These are phyloP conservation scores for Rousettus madagascariensis DNA, from an alignment of 2,797 vertebrate species.

Conservation along the genomic window DNA sequence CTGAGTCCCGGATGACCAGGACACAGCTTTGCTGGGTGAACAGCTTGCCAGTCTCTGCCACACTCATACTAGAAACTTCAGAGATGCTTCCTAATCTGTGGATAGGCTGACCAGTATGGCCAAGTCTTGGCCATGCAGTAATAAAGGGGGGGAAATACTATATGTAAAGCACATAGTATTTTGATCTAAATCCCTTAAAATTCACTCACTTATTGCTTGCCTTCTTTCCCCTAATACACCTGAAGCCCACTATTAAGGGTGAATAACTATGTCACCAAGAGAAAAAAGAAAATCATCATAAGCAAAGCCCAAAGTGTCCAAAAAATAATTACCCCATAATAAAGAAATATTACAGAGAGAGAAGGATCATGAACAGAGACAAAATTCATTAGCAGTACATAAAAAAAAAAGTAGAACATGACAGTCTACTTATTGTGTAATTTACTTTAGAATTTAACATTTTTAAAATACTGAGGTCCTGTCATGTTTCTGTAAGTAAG, in stretches of 20 bases:
- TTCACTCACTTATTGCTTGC: neutral
- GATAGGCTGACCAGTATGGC: neutral
- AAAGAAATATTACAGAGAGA: neutral
- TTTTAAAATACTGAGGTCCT: neutral
- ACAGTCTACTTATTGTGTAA: neutral
- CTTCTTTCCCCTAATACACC: neutral
- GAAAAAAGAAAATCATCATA: neutral
- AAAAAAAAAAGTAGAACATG: neutral
- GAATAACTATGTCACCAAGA: constrained; percentile 1
- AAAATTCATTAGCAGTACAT: neutral
- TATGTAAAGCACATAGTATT: neutral
- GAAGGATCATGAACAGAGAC: neutral
- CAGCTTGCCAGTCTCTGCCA: neutral
- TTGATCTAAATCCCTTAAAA: constrained; percentile 18
- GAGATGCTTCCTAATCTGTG: neutral
- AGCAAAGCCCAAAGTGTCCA: neutral
- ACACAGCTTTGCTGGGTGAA: neutral
- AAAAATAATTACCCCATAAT: constrained; percentile 30
- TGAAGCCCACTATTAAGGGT: neutral
- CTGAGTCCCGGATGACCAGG: neutral
- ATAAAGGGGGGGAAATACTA: neutral
- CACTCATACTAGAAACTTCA: neutral
- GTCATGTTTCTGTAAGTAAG: neutral
- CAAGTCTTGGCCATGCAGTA: neutral
- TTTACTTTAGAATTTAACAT: neutral